Conservation (phyloP, 2,888 invertebrate species). For the Parnassius orleans region DNA sequence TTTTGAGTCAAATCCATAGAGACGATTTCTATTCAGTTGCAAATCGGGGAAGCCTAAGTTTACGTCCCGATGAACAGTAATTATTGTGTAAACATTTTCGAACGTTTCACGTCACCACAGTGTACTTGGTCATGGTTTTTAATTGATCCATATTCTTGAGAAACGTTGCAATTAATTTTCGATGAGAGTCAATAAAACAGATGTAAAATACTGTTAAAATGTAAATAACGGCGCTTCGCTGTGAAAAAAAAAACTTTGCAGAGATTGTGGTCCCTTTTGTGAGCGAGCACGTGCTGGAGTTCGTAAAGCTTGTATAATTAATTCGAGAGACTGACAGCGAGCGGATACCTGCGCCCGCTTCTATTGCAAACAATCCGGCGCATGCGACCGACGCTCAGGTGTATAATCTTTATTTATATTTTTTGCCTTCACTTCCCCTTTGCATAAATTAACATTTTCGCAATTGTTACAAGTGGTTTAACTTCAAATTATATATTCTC, state of each 20-base stretch:
- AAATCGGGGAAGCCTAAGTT: conserved; percentile 60
- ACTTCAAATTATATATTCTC: neutral
- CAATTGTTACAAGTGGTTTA: conserved; percentile 41
- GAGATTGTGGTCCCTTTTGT: conserved; percentile 44
- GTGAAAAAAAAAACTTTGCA: conserved; percentile 44
- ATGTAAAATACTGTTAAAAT: conserved; percentile 38
- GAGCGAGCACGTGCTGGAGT: conserved; percentile 51
- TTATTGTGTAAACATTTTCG: conserved; percentile 52
- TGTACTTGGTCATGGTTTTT: conserved; percentile 60
- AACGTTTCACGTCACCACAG: conserved; percentile 53
- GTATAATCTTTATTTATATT: conserved; percentile 75
- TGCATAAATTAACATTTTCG: conserved; percentile 76
- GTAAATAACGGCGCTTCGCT: conserved; percentile 43
- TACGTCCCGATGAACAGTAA: conserved; percentile 66
- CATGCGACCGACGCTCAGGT: conserved; percentile 68
- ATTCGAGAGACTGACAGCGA: conserved; percentile 59
- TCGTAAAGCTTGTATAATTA: conserved; percentile 62
- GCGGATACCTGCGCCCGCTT: conserved; percentile 54
- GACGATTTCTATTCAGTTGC: conserved; percentile 57
- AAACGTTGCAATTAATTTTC: conserved; percentile 24
- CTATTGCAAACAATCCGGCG: conserved; percentile 57
- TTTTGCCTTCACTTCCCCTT: conserved; percentile 74
- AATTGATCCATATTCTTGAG: conserved; percentile 49
- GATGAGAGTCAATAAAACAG: conserved; percentile 16
- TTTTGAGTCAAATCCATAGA: conserved; percentile 52